phyloP scores from a whole-genome alignment of 2,797 vertebrate species.

The Schizopygopsis malacanthus region DNA sequence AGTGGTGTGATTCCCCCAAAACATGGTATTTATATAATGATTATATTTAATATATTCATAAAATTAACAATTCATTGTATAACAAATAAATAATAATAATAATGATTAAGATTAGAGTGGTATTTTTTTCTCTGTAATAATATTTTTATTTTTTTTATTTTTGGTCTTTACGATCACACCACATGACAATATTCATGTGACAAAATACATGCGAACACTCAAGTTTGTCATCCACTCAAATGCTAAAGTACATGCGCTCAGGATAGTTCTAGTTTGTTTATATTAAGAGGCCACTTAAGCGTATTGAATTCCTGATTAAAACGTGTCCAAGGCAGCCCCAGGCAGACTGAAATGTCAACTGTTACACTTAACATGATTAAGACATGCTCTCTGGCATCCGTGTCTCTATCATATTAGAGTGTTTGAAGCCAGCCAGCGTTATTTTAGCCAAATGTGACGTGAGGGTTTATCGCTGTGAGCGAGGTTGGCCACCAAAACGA shows the following conservation, averaged over 20 bases:
- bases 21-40: not conserved
- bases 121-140: no score
- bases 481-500: conserved; percentile 46
- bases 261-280: conserved; percentile 42
- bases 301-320: conserved; percentile 57
- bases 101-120: no score
- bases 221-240: conserved; percentile 8
- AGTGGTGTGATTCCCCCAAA: not conserved
- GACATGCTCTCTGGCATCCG: conserved; percentile 22
- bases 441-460: conserved; percentile 63
- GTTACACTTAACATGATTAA: conserved; percentile 60
- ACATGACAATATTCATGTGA: no score
- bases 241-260: not conserved
- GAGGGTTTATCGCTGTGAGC: conserved; percentile 61
- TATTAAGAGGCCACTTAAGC: conserved; percentile 56
- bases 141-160: no score
- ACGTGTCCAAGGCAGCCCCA: conserved; percentile 38
- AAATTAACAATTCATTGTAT: not conserved
- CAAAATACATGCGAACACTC: not conserved
- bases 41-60: not conserved
- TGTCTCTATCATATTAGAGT: conserved; percentile 49
- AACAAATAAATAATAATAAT: not conserved
- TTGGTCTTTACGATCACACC: no score
- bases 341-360: conserved; percentile 47
- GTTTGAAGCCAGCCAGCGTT: conserved; percentile 50